Base-by-base conservation (phyloP, 2,888 invertebrate species). In the Agelastica alni region DNA sequence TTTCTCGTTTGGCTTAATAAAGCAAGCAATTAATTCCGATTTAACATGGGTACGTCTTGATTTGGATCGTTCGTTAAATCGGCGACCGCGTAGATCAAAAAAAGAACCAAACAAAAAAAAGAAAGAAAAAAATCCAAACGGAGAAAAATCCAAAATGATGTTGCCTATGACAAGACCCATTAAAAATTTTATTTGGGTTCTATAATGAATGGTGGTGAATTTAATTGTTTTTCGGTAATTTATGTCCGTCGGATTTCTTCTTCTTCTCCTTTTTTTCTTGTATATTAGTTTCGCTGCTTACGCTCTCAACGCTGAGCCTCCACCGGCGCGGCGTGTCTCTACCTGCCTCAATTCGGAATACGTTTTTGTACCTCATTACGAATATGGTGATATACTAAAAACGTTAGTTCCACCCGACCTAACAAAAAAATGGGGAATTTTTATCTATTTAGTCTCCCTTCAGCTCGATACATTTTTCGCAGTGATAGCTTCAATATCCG, bases 121-220 rank as follows among this genome's bases (percentile, higher is more conserved):
- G 46, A 36, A 14, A 17, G 39, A 39, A 55, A 34, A 47, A 45
- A 31, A 37, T 28, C 31, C 6, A 36, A 34, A 52, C 32, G 45
- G 37, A 44, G 51, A 37, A 44, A 44, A 45, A 41, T 26, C 44
- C 12, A 58, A 54, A 51, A 54, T 43, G 49, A 58, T 54, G 53
- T 53, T 48, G 39, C 51, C 54, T 58, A 58, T 58, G 58, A 58
- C 58, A 58, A 58, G 58, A 48, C 41, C 58, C 58, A 58, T 58
- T 58, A 58, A 58, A 58, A 54, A 46, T 54, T 53, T 58, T 58
- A 58, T 58, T 58, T 58, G 54, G 58, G 58, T 52, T 52, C 58
- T 51, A 54, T 58, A 58, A 58, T 58, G 58, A 53, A 58, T 58
- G 58, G 58, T 58, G 58, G 54, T 54, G 58, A 58, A 58, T 58